Percentiles rank a stretch among this genome's conserved stretches.
These are phyloP conservation scores for Quadroppia sp. DNA, from an alignment of 2,888 invertebrate species.

Conservation along the genomic window DNA sequence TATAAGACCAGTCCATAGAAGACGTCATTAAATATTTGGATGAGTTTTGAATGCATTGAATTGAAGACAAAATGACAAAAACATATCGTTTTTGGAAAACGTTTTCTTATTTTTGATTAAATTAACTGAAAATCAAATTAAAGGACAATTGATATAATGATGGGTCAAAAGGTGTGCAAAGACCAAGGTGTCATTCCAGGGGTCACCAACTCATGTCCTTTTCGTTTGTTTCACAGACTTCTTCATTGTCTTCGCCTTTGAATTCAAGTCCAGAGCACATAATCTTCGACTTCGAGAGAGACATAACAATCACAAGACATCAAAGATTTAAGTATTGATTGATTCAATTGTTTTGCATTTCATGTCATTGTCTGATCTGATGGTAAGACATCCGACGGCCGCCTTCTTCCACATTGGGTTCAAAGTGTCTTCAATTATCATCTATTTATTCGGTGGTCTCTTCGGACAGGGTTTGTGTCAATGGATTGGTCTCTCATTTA, in stretches of 20 bases:
- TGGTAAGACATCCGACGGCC: slow-evolving; percentile 74
- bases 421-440: slow-evolving; percentile 71
- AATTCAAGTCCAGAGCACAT: slow-evolving; percentile 38
- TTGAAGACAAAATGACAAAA: no score
- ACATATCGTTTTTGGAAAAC: background rate
- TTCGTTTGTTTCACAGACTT: slow-evolving; percentile 1
- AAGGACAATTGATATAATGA: slow-evolving; percentile 12
- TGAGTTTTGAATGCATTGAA: no score
- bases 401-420: slow-evolving; percentile 88
- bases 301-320: slow-evolving; percentile 2
- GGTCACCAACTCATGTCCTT: no score
- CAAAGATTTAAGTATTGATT: slow-evolving; percentile 37
- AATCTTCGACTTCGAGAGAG: slow-evolving; percentile 40
- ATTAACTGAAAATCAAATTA: background rate
- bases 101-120: background rate
- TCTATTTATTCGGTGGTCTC: slow-evolving; percentile 84
- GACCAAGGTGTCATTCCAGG: no score
- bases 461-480: slow-evolving; percentile 62
- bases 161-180: slow-evolving; percentile 13
- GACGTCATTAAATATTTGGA: no score
- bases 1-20: no score
- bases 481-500: background rate
- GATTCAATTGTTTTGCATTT: background rate
- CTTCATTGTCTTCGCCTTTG: slow-evolving; percentile 5
- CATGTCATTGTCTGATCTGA: background rate